Percentiles rank a stretch among this genome's conserved stretches.
Conservation (phyloP, 1,140 invertebrate species). For the Varroa destructor region DNA sequence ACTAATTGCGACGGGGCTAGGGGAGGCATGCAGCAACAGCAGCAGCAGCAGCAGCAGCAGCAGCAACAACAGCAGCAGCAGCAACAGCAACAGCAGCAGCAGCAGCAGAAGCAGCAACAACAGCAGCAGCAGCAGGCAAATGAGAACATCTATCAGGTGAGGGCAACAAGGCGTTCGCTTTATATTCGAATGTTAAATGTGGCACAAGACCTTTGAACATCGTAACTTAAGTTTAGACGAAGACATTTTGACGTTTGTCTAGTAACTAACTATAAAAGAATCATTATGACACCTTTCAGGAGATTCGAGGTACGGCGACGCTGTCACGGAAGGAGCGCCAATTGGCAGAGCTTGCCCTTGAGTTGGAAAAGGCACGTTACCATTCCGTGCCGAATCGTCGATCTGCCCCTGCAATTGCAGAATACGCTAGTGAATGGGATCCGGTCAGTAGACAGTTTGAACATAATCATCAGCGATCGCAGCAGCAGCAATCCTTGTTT, state of each 20-base stretch:
- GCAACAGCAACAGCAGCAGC: not conserved
- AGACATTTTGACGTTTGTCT: no score
- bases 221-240: no score
- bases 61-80: not conserved
- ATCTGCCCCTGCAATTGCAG: not conserved
- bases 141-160: constrained; percentile 23
- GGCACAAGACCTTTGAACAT: no score
- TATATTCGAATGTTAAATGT: no score
- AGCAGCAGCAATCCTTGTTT: no score
- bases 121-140: not conserved
- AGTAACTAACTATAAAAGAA: not conserved
- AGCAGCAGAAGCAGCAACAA: not conserved
- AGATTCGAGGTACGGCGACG: constrained; percentile 11
- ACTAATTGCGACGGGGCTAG: no score
- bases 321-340: constrained; percentile 17
- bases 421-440: constrained; percentile 18
- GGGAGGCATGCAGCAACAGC: no score
- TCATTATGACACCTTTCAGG: not conserved
- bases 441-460: not conserved
- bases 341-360: constrained; percentile 1
- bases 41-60: no score
- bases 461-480: no score
- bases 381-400: constrained; percentile 22
- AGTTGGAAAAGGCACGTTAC: constrained; percentile 14
- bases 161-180: not conserved